Conservation (phyloP, 1,140 invertebrate species). For the Campodea augens region DNA sequence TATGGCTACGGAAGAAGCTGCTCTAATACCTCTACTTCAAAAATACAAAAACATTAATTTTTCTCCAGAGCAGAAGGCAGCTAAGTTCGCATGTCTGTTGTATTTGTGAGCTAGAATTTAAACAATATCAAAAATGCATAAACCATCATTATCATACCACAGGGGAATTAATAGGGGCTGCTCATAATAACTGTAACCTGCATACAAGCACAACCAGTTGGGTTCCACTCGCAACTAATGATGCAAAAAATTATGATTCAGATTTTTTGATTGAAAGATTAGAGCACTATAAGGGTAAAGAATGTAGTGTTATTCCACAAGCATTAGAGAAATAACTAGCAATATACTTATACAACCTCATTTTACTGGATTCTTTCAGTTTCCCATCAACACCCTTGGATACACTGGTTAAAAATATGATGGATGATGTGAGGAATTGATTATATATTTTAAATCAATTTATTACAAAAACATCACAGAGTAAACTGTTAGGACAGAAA, state of each 20-base stretch:
- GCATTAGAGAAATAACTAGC: neutral
- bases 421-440: neutral
- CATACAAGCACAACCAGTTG: neutral
- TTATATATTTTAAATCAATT: neutral
- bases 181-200: neutral
- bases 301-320: too few relatives aligned
- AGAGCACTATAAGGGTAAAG: neutral
- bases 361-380: neutral
- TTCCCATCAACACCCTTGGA: neutral
- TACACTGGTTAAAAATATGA: neutral
- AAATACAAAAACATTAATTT: too few relatives aligned
- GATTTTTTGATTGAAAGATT: neutral
- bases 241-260: neutral
- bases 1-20: too few relatives aligned
- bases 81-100: too few relatives aligned
- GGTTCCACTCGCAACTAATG: neutral
- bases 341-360: neutral
- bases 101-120: too few relatives aligned
- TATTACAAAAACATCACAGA: neutral
- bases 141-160: neutral
- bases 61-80: too few relatives aligned
- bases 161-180: neutral
- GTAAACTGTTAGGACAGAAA: neutral
- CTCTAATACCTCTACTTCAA: too few relatives aligned
- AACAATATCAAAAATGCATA: too few relatives aligned